These are phyloP conservation scores for Enteromius fasciolatus DNA, from an alignment of 2,797 vertebrate species.

Conservation along the genomic window DNA sequence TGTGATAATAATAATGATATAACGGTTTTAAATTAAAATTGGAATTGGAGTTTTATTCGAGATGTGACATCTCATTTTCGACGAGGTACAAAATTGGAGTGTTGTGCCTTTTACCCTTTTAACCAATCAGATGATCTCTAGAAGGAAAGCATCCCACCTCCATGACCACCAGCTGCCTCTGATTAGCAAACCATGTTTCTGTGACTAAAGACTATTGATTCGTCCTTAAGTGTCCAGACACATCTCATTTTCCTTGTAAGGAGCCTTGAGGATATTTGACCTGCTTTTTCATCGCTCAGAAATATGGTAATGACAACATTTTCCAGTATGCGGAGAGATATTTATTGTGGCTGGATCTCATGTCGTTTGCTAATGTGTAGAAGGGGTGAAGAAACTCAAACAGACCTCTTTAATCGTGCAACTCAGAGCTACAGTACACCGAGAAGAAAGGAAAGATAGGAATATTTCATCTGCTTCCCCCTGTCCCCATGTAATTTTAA, in stretches of 20 bases:
- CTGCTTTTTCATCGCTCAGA: neutral
- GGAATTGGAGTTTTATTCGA: no score
- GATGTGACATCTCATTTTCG: no score
- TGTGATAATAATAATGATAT: neutral
- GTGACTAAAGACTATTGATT: neutral
- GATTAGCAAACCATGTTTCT: neutral
- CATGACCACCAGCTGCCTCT: neutral
- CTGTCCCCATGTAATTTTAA: conserved; percentile 57
- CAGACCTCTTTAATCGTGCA: conserved; percentile 38
- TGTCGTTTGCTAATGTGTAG: conserved; percentile 34
- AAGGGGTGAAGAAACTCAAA: conserved; percentile 21
- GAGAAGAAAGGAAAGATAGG: conserved; percentile 41
- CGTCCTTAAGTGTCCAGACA: neutral
- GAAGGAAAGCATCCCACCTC: neutral
- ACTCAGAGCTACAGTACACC: conserved; percentile 14
- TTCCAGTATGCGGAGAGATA: conserved; percentile 11
- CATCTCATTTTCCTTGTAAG: neutral
- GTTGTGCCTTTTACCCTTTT: neutral
- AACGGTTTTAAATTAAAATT: neutral
- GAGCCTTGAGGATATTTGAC: conserved; percentile 24
- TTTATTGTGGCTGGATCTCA: conserved; percentile 29
- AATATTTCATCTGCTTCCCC: conserved; percentile 44
- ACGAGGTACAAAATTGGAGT: no score
- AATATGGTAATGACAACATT: conserved; percentile 25
- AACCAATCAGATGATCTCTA: neutral